A percentile compares a stretch with the other conserved stretches of the same genome.
Conservation (phyloP, 2,113 vertebrate species). For the Zootoca vivipara region DNA sequence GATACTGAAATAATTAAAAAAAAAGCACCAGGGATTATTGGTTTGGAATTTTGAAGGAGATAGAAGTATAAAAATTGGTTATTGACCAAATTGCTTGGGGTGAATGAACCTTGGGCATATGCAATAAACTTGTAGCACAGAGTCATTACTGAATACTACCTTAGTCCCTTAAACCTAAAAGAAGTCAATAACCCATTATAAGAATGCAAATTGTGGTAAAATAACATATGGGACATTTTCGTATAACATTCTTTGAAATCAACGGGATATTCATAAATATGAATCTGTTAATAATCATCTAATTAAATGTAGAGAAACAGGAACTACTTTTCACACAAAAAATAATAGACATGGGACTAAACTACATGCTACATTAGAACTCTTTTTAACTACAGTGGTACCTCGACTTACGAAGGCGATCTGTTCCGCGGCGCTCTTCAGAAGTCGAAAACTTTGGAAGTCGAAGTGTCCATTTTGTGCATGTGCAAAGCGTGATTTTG, state of each 20-base stretch:
- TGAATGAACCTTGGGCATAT: conserved; percentile 91
- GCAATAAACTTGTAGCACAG: conserved; percentile 90
- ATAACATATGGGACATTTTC: conserved; percentile 83
- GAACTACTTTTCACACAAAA: conserved; percentile 54
- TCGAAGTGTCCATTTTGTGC: too few relatives aligned
- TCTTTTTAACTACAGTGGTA: not conserved
- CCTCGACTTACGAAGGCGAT: too few relatives aligned
- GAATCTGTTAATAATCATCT: conserved; percentile 28
- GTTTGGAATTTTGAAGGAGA: conserved; percentile 88
- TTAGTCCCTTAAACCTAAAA: conserved; percentile 90
- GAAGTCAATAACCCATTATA: conserved; percentile 98
- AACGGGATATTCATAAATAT: conserved; percentile 79
- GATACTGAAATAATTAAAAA: conserved; percentile 88
- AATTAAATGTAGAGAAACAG: conserved; percentile 19
- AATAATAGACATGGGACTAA: conserved; percentile 36
- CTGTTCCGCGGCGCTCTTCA: too few relatives aligned
- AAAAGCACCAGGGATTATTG: conserved; percentile 75
- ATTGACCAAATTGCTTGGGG: conserved; percentile 91
- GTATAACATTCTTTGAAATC: conserved; percentile 81
- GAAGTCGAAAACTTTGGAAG: too few relatives aligned
- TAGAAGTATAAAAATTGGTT: conserved; percentile 94
- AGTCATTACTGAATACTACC: conserved; percentile 89
- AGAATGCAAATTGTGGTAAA: conserved; percentile 95
- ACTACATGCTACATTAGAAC: not conserved
- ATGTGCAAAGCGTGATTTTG: too few relatives aligned